Percentiles rank a stretch among this genome's conserved stretches.
Conservation (phyloP, 2,888 invertebrate species). For the Eristalinus aeneus region DNA sequence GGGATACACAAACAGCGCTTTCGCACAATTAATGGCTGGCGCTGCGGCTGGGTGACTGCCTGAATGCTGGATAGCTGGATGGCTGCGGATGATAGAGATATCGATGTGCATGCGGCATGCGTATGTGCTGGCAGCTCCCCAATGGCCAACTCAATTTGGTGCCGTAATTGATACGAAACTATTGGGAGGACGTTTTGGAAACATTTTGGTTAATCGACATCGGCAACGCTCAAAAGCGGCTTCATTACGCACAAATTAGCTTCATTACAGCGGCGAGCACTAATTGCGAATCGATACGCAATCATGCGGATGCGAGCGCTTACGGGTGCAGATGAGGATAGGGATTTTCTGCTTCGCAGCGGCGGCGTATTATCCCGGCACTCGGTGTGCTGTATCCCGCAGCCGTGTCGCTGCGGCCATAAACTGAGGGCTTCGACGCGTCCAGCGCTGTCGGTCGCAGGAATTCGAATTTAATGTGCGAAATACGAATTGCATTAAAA, state of each 20-base stretch:
- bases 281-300: conserved; percentile 70
- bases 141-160: conserved; percentile 64
- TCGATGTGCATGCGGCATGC: background rate
- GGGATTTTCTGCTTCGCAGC: background rate
- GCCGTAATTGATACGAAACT: conserved; percentile 62
- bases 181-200: conserved; percentile 56
- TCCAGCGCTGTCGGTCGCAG: background rate
- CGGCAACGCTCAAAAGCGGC: conserved; percentile 62
- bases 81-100: background rate
- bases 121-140: conserved; percentile 8
- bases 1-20: conserved; percentile 52
- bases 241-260: conserved; percentile 70
- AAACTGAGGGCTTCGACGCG: conserved; percentile 27
- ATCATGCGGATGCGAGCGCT: conserved; percentile 59
- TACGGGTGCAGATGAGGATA: background rate
- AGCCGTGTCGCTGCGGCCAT: conserved; percentile 5
- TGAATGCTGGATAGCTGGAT: background rate
- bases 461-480: conserved; percentile 57
- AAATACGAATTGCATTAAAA: conserved; percentile 49
- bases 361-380: background rate
- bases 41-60: background rate
- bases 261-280: conserved; percentile 63
- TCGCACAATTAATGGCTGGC: conserved; percentile 41
- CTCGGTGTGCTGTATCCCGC: conserved; percentile 16
- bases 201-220: conserved; percentile 69